Conservation (phyloP, 1,140 invertebrate genomes). For the Caenorhabditis tropicalis region DNA sequence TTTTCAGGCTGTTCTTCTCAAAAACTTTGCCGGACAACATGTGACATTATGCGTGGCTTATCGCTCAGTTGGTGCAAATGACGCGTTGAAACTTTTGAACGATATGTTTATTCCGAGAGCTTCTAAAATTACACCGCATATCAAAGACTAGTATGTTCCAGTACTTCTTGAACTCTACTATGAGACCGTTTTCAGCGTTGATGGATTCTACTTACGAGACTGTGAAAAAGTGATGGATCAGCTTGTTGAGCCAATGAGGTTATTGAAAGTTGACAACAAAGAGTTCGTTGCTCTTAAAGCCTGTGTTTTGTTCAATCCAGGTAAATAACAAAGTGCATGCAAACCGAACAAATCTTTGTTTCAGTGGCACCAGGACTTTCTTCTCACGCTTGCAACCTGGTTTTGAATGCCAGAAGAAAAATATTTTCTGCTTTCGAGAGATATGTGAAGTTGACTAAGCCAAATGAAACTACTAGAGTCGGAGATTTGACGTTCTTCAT, state of each 20-base stretch:
- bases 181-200: conserved; percentile 59
- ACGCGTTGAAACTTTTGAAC: conserved; percentile 65
- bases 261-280: conserved; percentile 67
- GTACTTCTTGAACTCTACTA: not conserved
- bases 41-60: conserved; percentile 71
- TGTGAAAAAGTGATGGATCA: conserved; percentile 70
- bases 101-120: conserved; percentile 67
- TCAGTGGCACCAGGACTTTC: conserved; percentile 49
- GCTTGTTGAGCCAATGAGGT: conserved; percentile 70
- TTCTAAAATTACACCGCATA: conserved; percentile 52
- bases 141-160: conserved; percentile 45
- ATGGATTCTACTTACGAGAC: conserved; percentile 63
- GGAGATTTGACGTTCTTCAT: conserved; percentile 71
- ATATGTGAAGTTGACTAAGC: conserved; percentile 59
- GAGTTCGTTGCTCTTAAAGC: conserved; percentile 71
- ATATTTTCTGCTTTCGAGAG: conserved; percentile 66
- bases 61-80: conserved; percentile 58
- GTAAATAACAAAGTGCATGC: conserved; percentile 43
- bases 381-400: not conserved
- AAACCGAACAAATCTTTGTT: not conserved
- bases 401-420: conserved; percentile 44
- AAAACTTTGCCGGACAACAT: conserved; percentile 71
- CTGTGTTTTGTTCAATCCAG: conserved; percentile 71
- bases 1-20: conserved; percentile 66
- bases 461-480: conserved; percentile 60